Evolutionary conservation across 2,888 invertebrate genomes (phyloP).

Genomic region (Mesorhabditis belari): DNA sequence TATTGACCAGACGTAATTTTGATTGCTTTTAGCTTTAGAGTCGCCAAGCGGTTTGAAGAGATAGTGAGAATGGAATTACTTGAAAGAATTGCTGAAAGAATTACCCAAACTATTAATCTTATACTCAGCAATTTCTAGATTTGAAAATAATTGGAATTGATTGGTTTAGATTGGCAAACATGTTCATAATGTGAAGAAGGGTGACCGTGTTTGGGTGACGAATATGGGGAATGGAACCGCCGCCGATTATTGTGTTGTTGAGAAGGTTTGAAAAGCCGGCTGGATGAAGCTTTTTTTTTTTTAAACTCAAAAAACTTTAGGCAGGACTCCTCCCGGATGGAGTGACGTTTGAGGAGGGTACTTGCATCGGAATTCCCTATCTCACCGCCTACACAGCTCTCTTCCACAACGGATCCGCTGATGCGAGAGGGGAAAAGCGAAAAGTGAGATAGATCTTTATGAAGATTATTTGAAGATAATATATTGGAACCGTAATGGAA

Average conservation of each 20-base stretch:
- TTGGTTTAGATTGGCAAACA: conserved; percentile 23
- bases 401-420: conserved; percentile 40
- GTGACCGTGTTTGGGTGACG: conserved; percentile 48
- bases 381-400: conserved; percentile 62
- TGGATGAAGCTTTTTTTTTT: too few species aligned
- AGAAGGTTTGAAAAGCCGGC: conserved; percentile 9
- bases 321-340: conserved; percentile 18
- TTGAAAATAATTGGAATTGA: too few species aligned
- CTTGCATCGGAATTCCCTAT: conserved; percentile 60
- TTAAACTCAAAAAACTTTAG: too few species aligned
- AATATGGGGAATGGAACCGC: conserved; percentile 54
- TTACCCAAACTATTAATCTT: too few species aligned
- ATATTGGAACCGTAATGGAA: too few species aligned
- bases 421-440: conserved; percentile 2
- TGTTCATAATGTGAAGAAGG: conserved; percentile 26
- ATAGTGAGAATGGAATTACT: too few species aligned
- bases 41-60: too few species aligned
- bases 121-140: neutral
- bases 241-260: conserved; percentile 57
- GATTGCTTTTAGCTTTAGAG: too few species aligned
- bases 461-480: too few species aligned
- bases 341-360: conserved; percentile 59
- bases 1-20: too few species aligned
- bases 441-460: too few species aligned
- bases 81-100: too few species aligned